Percentiles rank a stretch among this genome's conserved stretches.
These are phyloP conservation scores for Enteromius fasciolatus DNA, from an alignment of 2,797 vertebrate species.

Conservation along the genomic window DNA sequence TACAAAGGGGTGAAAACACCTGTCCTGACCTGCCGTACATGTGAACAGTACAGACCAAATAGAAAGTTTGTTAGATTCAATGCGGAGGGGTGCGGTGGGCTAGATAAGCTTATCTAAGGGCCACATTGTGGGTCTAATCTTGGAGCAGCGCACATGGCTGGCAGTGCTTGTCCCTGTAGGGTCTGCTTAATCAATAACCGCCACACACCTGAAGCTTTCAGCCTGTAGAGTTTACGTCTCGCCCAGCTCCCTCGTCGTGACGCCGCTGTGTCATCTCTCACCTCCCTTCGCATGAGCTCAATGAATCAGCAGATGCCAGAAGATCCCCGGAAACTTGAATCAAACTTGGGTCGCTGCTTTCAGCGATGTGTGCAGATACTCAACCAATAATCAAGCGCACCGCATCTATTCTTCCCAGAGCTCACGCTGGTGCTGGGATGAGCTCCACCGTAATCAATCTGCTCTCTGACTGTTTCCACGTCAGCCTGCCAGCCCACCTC, in stretches of 20 bases:
- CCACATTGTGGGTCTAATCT: constrained; percentile 48
- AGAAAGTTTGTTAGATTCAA: constrained; percentile 31
- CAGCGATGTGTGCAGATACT: constrained; percentile 38
- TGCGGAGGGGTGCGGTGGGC: constrained; percentile 19
- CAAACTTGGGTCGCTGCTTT: constrained; percentile 20
- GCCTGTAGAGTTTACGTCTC: neutral
- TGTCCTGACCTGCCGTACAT: constrained; percentile 18
- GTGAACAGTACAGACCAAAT: constrained; percentile 27
- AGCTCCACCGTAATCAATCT: constrained; percentile 33
- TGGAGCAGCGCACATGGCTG: constrained; percentile 22
- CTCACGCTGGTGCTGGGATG: constrained; percentile 11
- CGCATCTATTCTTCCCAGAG: constrained; percentile 4
- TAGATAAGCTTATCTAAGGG: constrained; percentile 48
- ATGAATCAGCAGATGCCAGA: constrained; percentile 24
- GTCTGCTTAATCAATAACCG: constrained; percentile 33
- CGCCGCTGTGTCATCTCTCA: neutral
- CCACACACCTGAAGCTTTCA: constrained; percentile 26
- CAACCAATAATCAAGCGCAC: constrained; percentile 30
- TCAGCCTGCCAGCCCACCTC: constrained; percentile 3
- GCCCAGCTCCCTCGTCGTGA: neutral
- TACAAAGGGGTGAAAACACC: constrained; percentile 24
- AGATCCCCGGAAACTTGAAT: constrained; percentile 41
- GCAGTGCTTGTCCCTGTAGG: constrained; percentile 25
- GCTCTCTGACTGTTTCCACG: constrained; percentile 19
- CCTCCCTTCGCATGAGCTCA: neutral